phyloP scores from a whole-genome alignment of 2,888 invertebrate genomes.

The Phaedon cochleariae region DNA sequence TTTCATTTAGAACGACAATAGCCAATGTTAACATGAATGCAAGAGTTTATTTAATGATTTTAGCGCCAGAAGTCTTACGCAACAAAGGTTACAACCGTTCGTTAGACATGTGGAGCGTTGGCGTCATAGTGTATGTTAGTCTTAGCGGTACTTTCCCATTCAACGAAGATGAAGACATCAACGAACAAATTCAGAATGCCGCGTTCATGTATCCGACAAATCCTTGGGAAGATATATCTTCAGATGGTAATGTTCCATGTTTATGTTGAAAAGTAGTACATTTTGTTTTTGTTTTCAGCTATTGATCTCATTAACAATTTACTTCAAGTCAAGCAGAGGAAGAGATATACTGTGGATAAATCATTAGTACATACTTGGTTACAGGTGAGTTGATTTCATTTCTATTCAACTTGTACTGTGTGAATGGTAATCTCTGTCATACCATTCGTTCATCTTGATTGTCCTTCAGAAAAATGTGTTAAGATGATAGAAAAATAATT shows the following conservation, averaged over 20 bases:
- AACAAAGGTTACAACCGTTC: slow-evolving; percentile 99
- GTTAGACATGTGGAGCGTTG: slow-evolving; percentile 99
- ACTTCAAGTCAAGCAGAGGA: slow-evolving; percentile 95
- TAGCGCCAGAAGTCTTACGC: slow-evolving; percentile 96
- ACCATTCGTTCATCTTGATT: no score
- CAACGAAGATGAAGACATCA: slow-evolving; percentile 99
- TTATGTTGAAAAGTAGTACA: neutral
- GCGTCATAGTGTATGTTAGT: slow-evolving; percentile 98
- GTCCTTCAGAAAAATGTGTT: no score
- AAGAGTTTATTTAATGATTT: slow-evolving; percentile 22
- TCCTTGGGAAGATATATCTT: slow-evolving; percentile 97
- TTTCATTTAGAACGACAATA: no score
- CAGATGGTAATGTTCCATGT: slow-evolving; percentile 70
- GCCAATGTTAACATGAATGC: no score
- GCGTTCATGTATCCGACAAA: slow-evolving; percentile 99
- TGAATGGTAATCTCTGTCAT: no score
- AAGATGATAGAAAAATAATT: no score
- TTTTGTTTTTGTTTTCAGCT: slow-evolving; percentile 70
- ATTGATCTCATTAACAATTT: slow-evolving; percentile 98
- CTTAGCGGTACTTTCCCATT: slow-evolving; percentile 99
- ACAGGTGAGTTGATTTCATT: slow-evolving; percentile 69
- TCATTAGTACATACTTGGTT: slow-evolving; percentile 95
- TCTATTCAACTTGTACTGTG: neutral
- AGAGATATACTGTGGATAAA: slow-evolving; percentile 96
- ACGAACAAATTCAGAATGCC: slow-evolving; percentile 99